Evolutionary conservation across 2,113 vertebrate genomes (phyloP), one percentile per base, ranked within the genome.

Genomic region (Elephantulus edwardii): DNA sequence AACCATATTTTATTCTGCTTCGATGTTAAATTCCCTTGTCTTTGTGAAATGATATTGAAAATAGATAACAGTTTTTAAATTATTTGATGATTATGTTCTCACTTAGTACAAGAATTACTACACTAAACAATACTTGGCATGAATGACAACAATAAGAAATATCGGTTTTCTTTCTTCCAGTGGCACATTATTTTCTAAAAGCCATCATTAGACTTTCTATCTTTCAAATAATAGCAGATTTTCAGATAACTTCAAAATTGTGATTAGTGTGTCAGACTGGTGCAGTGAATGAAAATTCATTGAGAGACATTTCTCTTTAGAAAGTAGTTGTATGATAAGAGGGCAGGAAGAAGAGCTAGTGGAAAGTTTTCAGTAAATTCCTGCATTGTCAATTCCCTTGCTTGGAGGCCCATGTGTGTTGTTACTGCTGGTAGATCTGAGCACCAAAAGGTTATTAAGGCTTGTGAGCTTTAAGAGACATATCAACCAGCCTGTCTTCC

Each of bases 11-110:
- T 76, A 83, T 86, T 72, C 28, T 79, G 38, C 48, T 50, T 50
- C 10, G 26, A 60, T 68, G 28, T 17, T 66, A 50, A 82, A 74
- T 10, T 89, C 60, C 42, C 24, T 66, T 71, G 84, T 87, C 70
- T 85, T 86, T 68, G 8, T 83, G 80, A 93, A 83, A 92, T 44
- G 4, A 75, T 12, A 2, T 75, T 66, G 64, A 85, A 93, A 50
- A 77, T 30, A 85, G 8, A 40, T 44, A 30, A n/a, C 64, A 78
- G 28, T 28, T 62, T 76, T 77, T 77, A 48, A 20, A 46, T 46
- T 3, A 8, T 54, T 91, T 76, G 35, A 6, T 38, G 54, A n/a
- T n/a, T n/a, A 66, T 40, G 1, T 76, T 70, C n/a, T 85, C 83
- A n/a, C n/a, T 78, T 85, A 52, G 10, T 62, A 88, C 68, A 42